These are phyloP conservation scores for Harpegnathos saltator DNA, from an alignment of 1,140 invertebrate genomes.

Conservation along the genomic window DNA sequence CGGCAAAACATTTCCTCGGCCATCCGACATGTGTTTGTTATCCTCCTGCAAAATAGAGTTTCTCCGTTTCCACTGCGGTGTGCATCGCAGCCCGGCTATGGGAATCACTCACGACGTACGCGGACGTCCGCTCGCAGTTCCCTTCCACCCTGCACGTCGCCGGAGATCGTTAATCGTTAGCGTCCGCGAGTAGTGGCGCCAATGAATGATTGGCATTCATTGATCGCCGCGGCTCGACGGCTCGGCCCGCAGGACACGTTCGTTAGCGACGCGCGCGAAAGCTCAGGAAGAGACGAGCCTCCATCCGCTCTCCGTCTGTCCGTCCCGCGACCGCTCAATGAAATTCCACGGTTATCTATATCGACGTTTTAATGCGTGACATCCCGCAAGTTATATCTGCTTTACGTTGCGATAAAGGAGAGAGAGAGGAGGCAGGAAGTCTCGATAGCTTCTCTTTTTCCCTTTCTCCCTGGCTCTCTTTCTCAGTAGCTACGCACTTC, in stretches of 20 bases:
- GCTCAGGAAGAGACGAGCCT: background rate
- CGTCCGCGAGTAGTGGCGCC: conserved; percentile 36
- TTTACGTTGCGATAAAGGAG: conserved; percentile 21
- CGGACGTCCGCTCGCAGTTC: background rate
- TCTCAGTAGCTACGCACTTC: conserved; percentile 31
- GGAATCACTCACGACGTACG: conserved; percentile 3
- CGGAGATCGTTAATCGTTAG: conserved; percentile 9
- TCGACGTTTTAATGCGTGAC: conserved; percentile 45
- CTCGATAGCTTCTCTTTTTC: conserved; percentile 36
- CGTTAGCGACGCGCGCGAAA: conserved; percentile 49
- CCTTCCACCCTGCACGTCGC: background rate
- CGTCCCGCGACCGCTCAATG: conserved; percentile 38
- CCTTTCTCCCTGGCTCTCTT: background rate
- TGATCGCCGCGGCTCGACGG: conserved; percentile 45
- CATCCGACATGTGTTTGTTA: too few species aligned
- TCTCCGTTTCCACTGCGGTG: too few species aligned
- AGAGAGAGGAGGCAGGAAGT: background rate
- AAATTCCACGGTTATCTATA: conserved; percentile 61
- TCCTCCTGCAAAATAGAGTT: too few species aligned
- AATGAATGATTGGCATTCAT: conserved; percentile 58
- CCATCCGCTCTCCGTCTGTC: background rate
- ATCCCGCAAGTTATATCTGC: conserved; percentile 42
- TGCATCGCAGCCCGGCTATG: background rate
- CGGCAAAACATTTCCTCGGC: too few species aligned
- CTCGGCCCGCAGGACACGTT: conserved; percentile 22